Base-by-base conservation (phyloP, 1,140 invertebrate genomes). In the Atopsyche davidsoni region DNA sequence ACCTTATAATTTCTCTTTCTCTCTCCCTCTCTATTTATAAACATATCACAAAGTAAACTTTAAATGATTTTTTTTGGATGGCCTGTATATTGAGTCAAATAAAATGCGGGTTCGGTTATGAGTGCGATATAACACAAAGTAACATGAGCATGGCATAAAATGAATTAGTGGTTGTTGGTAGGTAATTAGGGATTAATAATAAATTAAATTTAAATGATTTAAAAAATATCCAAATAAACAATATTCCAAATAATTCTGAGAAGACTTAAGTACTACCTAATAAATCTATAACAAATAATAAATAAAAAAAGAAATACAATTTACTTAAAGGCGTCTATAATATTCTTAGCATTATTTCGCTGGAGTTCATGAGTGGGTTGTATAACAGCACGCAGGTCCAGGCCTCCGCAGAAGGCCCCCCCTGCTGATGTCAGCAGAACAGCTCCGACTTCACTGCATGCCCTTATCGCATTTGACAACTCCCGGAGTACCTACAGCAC, bases 371-470 rank as follows among this genome's bases (percentile, higher is more conserved):
- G n/a, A 3, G 38, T 41, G 11, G 36, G 32, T 13, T 57, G 49
- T 21, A 57, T 13, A 6, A 53, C 18, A 14, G 31, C 32, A 24
- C 44, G 41, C n/a, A 58, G 46, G 41, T 58, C 47, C 16, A 58
- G 45, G 3, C 55, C 55, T 4, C 22, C 38, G 44, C 51, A 58
- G 9, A 53, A 28, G 4, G 32, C 19, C 14, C 51, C 51, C 2
- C 46, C 23, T 13, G 32, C 24, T 0, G 55, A 53, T 1, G 51
- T 53, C 17, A 58, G 36, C 4, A 45, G 31, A 4, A 58, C 17
- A 2, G 51, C 46, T 4, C 45, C 31, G 24, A 28, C 25, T 32
- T 44, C 7, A 3, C 31, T 24, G 17, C 35, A 32, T 31, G 24
- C 36, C 32, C 42, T 6, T 4, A 58, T 21, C 14, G 55, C 55